Evolutionary conservation across 1,140 invertebrate genomes (phyloP).

Genomic region (Musca domestica): DNA sequence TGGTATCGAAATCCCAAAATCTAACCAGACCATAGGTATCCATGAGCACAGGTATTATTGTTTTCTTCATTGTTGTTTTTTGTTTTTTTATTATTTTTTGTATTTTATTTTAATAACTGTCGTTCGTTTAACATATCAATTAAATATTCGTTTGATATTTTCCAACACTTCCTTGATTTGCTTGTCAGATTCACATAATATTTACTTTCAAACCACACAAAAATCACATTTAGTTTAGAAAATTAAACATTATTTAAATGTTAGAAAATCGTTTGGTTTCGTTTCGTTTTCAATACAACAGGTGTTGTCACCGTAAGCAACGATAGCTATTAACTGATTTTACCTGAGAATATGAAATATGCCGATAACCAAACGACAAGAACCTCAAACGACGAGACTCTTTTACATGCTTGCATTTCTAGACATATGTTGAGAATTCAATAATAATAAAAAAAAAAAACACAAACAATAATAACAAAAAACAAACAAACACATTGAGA

Average conservation of each 20-base stretch:
- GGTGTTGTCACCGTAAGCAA: constrained; percentile 40
- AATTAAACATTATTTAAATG: neutral
- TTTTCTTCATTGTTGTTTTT: constrained; percentile 49
- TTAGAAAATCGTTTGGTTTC: neutral
- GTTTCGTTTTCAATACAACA: neutral
- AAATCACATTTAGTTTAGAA: neutral
- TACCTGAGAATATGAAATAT: constrained; percentile 37
- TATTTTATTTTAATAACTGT: neutral
- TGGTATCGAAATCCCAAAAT: constrained; percentile 48
- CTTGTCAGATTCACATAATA: neutral
- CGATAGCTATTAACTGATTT: constrained; percentile 49
- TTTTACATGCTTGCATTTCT: too few relatives aligned
- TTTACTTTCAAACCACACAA: neutral
- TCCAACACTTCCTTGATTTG: neutral
- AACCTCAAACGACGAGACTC: neutral
- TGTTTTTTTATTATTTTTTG: neutral
- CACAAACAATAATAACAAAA: too few relatives aligned
- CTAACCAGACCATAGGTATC: constrained; percentile 49
- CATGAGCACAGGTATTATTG: constrained; percentile 47
- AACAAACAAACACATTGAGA: neutral
- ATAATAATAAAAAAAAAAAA: neutral
- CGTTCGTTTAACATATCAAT: neutral
- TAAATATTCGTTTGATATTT: neutral
- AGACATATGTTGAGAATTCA: too few relatives aligned
- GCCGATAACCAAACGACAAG: constrained; percentile 9